Evolutionary conservation across 2,113 vertebrate species (phyloP).

Genomic region (Mohoua ochrocephala): DNA sequence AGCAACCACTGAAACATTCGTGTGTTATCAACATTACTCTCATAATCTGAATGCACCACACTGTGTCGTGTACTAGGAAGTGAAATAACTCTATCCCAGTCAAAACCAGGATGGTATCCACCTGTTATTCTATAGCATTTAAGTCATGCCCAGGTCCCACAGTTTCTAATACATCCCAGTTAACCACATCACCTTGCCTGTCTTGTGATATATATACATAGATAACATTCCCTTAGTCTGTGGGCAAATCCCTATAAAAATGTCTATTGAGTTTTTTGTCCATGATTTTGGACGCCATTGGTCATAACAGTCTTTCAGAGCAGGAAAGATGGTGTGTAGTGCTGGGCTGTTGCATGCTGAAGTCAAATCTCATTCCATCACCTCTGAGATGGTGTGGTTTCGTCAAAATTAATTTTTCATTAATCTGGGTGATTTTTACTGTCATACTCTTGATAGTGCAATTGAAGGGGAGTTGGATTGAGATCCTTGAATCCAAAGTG

Average conservation of each 20-base stretch:
- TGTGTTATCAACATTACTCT: not conserved
- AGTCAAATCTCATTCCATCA: not conserved
- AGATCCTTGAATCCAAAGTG: not conserved
- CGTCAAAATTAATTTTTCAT: not conserved
- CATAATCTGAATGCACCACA: not conserved
- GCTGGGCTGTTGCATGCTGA: not conserved
- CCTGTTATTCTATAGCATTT: not conserved
- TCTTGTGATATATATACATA: not conserved
- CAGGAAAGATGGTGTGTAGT: not conserved
- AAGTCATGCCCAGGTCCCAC: not conserved
- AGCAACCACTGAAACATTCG: not conserved
- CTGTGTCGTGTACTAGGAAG: not conserved
- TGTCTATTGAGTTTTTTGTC: not conserved
- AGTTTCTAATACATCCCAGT: not conserved
- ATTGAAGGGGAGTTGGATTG: not conserved
- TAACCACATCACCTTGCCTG: not conserved
- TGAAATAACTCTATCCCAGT: not conserved
- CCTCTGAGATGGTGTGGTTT: not conserved
- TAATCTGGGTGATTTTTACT: not conserved
- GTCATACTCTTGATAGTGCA: fast-evolving
- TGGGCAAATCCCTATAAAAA: not conserved
- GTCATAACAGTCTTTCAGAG: not conserved
- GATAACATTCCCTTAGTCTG: not conserved
- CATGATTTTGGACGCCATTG: not conserved
- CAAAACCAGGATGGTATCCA: not conserved